Percentiles rank a stretch among this genome's conserved stretches.
These are phyloP conservation scores for Amphibalanus amphitrite DNA, from an alignment of 1,140 invertebrate species.

Conservation along the genomic window DNA sequence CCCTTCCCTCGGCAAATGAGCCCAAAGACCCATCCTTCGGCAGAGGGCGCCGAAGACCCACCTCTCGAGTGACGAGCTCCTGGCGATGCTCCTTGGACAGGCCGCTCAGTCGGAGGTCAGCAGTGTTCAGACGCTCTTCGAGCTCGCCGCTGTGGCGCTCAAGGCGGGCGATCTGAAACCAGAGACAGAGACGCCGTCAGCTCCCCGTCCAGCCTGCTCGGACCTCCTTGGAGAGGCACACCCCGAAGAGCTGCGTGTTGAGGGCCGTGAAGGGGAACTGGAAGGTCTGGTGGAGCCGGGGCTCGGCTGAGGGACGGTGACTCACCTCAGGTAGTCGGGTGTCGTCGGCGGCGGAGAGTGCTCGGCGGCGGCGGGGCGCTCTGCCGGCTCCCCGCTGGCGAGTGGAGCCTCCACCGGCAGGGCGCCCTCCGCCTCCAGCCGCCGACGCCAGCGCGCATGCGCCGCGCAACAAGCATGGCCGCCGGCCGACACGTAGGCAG, in stretches of 20 bases:
- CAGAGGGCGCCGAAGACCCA: no score
- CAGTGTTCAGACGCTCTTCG: not conserved
- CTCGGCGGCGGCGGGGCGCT: no score
- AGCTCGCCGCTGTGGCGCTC: not conserved
- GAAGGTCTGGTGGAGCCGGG: no score
- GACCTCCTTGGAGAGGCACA: no score
- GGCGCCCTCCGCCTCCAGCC: not conserved
- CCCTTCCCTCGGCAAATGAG: no score
- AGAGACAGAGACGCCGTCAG: not conserved
- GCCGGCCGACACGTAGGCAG: not conserved
- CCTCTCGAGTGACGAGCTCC: not conserved
- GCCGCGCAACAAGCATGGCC: not conserved
- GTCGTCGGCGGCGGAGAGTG: not conserved
- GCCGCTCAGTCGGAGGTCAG: not conserved
- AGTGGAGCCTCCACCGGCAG: not conserved
- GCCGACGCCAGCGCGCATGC: not conserved
- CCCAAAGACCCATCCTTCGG: no score
- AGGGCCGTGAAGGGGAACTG: no score
- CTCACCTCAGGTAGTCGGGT: no score
- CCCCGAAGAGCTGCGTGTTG: no score
- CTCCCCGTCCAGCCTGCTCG: no score
- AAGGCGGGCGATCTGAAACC: not conserved
- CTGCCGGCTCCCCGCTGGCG: not conserved
- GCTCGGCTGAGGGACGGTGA: no score
- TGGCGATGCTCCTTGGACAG: not conserved